A percentile compares a stretch with the other conserved stretches of the same genome.
These are phyloP conservation scores for Cyphomyrmex costatus DNA, from an alignment of 1,140 invertebrate species.

Conservation along the genomic window DNA sequence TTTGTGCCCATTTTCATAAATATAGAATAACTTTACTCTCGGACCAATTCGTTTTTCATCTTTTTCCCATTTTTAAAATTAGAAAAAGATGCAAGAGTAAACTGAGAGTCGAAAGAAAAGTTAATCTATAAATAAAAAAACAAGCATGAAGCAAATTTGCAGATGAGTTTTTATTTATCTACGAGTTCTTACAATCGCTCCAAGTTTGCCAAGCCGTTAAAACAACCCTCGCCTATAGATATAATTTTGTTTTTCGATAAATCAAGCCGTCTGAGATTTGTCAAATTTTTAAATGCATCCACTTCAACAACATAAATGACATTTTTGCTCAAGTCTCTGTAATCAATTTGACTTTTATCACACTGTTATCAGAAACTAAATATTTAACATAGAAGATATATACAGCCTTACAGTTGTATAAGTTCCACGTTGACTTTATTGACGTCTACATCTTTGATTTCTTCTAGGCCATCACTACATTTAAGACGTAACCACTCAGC, in stretches of 20 bases:
- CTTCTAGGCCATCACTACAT: slow-evolving; percentile 81
- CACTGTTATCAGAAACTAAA: neutral
- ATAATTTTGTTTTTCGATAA: slow-evolving; percentile 90
- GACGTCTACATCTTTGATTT: slow-evolving; percentile 82
- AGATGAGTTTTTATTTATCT: slow-evolving; percentile 22
- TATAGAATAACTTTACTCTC: too few relatives aligned
- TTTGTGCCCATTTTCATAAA: too few relatives aligned
- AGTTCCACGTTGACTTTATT: slow-evolving; percentile 81
- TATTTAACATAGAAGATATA: slow-evolving; percentile 23
- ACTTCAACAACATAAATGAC: slow-evolving; percentile 91
- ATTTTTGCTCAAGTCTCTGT: slow-evolving; percentile 92
- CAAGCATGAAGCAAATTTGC: too few relatives aligned
- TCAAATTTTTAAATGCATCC: slow-evolving; percentile 91
- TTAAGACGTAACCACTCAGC: slow-evolving; percentile 83
- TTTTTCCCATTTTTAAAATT: too few relatives aligned
- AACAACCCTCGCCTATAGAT: slow-evolving; percentile 89
- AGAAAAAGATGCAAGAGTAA: too few relatives aligned
- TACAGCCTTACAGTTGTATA: slow-evolving; percentile 81
- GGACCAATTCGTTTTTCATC: too few relatives aligned
- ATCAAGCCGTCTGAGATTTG: slow-evolving; percentile 90
- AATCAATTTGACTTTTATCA: slow-evolving; percentile 73
- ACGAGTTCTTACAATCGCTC: slow-evolving; percentile 88
- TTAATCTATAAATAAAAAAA: too few relatives aligned
- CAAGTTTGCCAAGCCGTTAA: slow-evolving; percentile 89
- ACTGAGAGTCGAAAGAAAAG: too few relatives aligned